Conservation (phyloP, 1,140 invertebrate genomes). For the Oedothorax gibbosus region DNA sequence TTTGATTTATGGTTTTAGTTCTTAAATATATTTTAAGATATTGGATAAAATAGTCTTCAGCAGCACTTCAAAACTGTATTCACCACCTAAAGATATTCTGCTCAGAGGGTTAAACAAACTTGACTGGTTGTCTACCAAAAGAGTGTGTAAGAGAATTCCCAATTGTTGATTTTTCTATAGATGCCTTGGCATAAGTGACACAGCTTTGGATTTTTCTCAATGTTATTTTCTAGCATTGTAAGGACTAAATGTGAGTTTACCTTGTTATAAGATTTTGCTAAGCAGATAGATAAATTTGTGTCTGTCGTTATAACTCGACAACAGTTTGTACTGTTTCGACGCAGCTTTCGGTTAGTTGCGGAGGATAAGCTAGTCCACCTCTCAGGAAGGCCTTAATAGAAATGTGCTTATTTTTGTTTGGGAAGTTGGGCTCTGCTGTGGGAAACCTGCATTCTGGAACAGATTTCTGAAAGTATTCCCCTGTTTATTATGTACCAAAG, state of each 20-base stretch:
- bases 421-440: no score
- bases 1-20: no score
- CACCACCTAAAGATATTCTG: not conserved
- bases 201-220: constrained; percentile 29
- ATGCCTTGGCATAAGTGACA: constrained; percentile 4
- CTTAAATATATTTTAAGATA: no score
- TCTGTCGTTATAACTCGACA: constrained; percentile 28
- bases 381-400: constrained; percentile 47
- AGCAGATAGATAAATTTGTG: constrained; percentile 12
- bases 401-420: no score
- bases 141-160: not conserved
- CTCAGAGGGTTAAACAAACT: not conserved
- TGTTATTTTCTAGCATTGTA: constrained; percentile 38
- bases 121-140: no score
- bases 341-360: constrained; percentile 50
- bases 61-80: not conserved
- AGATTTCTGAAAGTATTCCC: no score
- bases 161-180: constrained; percentile 30
- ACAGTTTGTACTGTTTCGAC: constrained; percentile 52
- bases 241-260: constrained; percentile 17
- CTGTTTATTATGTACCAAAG: no score
- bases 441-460: no score
- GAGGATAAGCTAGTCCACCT: constrained; percentile 56
- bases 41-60: no score
- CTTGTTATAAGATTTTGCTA: not conserved